phyloP scores from a whole-genome alignment of 2,797 vertebrate species.

The Picus viridis region DNA sequence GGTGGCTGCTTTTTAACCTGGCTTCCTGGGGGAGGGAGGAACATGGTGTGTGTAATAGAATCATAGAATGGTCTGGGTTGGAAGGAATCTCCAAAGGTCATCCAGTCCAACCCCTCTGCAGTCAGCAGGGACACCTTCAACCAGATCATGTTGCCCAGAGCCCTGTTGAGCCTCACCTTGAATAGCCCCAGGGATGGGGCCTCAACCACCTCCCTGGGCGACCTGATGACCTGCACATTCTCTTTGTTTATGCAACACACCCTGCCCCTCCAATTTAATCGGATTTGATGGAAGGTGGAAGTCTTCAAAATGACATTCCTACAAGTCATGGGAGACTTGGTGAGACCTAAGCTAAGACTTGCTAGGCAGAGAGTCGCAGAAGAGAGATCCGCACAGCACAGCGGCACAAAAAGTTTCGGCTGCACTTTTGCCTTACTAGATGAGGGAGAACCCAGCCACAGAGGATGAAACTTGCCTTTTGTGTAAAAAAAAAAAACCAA shows the following conservation, averaged over 20 bases:
- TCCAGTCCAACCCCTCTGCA: no score
- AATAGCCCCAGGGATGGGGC: no score
- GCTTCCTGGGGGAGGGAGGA: background rate
- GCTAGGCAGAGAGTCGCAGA: background rate
- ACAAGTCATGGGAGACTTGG: background rate
- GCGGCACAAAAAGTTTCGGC: background rate
- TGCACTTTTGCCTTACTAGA: background rate
- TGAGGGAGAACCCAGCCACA: background rate
- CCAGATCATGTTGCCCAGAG: no score
- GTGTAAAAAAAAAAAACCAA: no score
- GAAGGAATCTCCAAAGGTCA: no score
- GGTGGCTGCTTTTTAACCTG: background rate
- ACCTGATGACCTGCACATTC: no score
- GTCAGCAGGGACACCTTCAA: no score
- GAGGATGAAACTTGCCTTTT: background rate
- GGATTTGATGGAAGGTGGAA: background rate
- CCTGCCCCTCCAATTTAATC: background rate
- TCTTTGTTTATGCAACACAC: background rate
- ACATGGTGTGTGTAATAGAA: background rate
- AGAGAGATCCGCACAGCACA: background rate
- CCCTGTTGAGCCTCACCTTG: no score
- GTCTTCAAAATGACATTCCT: background rate
- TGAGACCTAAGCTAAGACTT: background rate
- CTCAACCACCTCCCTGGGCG: no score
- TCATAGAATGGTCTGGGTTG: no score